Percentiles rank a stretch among this genome's conserved stretches.
Evolutionary conservation across 1,140 invertebrate species (phyloP).

Genomic region (Idris sp.): DNA sequence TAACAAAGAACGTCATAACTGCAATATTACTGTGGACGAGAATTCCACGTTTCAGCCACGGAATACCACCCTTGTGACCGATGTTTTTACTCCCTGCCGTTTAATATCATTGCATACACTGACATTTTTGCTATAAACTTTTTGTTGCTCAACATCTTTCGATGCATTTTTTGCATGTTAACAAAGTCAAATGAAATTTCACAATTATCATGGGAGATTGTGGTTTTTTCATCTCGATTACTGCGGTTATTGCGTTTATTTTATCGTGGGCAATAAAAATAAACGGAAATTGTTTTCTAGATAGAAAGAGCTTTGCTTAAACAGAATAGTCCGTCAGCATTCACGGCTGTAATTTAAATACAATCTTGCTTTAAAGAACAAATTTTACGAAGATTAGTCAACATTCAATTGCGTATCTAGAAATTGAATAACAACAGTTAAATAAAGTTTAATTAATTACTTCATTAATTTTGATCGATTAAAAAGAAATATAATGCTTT

Average conservation of each 20-base stretch:
- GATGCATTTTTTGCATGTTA: constrained; percentile 3
- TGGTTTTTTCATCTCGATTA: neutral
- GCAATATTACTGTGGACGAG: constrained; percentile 25
- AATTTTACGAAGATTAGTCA: no score
- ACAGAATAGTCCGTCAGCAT: neutral
- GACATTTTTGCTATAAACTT: constrained; percentile 15
- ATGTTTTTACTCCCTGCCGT: constrained; percentile 3
- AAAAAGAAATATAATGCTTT: no score
- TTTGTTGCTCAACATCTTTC: neutral
- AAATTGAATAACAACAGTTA: no score
- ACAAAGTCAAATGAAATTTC: constrained; percentile 20
- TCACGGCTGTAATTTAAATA: constrained; percentile 1
- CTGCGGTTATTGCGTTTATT: constrained; percentile 6
- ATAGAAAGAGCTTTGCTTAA: constrained; percentile 1
- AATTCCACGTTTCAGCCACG: constrained; percentile 16
- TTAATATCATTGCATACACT: constrained; percentile 13
- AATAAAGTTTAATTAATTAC: no score
- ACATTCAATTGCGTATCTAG: no score
- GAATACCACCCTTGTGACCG: constrained; percentile 21
- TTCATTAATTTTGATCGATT: no score
- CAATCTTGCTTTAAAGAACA: neutral
- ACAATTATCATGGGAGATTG: constrained; percentile 17
- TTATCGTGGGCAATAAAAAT: constrained; percentile 1
- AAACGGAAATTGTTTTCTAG: constrained; percentile 7
- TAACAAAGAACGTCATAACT: constrained; percentile 35